phyloP scores from a whole-genome alignment of 2,113 vertebrate genomes.

The Tetrax tetrax region DNA sequence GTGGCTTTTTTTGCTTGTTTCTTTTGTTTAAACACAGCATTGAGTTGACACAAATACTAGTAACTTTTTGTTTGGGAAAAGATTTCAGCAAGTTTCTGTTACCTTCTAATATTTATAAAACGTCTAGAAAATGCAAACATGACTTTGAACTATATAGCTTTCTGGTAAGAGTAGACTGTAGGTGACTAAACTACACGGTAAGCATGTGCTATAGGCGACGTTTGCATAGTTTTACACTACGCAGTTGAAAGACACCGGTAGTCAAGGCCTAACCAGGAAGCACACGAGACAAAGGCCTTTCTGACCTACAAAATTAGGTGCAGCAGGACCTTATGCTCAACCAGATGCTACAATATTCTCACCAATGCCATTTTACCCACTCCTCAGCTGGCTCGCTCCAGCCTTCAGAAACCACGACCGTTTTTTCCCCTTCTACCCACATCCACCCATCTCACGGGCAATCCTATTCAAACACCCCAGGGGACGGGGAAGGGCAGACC shows the following conservation, averaged over 20 bases:
- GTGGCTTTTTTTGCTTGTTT: not conserved
- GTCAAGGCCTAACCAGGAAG: not conserved
- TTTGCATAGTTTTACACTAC: not conserved
- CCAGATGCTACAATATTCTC: not conserved
- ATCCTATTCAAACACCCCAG: not conserved
- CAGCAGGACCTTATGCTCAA: not conserved
- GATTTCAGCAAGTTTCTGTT: not conserved
- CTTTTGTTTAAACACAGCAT: not conserved
- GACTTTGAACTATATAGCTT: not conserved
- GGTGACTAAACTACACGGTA: not conserved
- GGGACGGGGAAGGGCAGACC: not conserved
- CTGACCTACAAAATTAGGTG: not conserved
- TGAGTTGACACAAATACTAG: not conserved
- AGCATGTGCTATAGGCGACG: not conserved
- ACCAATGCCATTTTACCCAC: rapidly evolving
- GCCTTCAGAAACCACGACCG: not conserved
- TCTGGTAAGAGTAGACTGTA: not conserved
- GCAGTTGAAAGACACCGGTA: not conserved
- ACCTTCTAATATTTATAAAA: not conserved
- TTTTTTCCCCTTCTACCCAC: not conserved
- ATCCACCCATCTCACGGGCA: rapidly evolving
- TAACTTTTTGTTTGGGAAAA: not conserved
- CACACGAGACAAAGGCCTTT: not conserved
- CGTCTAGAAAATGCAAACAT: not conserved
- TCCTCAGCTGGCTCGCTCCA: not conserved